Evolutionary conservation across 2,113 vertebrate genomes (phyloP), one percentile per base, ranked within the genome.

Genomic region (Globicephala melas): DNA sequence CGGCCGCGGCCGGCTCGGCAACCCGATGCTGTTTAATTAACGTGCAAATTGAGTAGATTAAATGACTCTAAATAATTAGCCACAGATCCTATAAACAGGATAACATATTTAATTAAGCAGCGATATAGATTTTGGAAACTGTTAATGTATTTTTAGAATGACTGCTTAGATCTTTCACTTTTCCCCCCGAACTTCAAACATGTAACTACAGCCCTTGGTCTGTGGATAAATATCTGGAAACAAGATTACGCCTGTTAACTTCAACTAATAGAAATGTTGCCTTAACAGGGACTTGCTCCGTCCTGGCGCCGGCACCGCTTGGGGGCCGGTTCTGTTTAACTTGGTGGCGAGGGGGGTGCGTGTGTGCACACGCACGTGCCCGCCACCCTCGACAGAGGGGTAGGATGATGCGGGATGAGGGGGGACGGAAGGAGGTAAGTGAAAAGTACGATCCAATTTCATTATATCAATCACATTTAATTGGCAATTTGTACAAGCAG

Each of bases 21-120:
- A 98, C 97, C 98, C 98, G 96, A 91, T 98, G 99, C 99, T 99
- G 99, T 99, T 99, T 99, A 99, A 99, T 99, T 99, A 99, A 99
- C 99, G 99, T 99, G 99, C 99, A 99, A 99, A 99, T 99, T 99
- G 99, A 99, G 99, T 99, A 99, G 99, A 99, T 99, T 99, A 99
- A 99, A 99, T 99, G 99, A 99, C 99, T 99, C 99, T 99, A 99
- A 99, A 99, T 99, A 99, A 99, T 99, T 99, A 99, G 99, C 99
- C 99, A 98, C 98, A 99, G 99, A 99, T 99, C 99, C 99, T 98
- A 99, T 99, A 99, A 99, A 99, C 99, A 99, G 99, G 99, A 99
- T 99, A 99, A 99, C 99, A 99, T 99, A 99, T 99, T 99, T 99
- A 99, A 99, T 99, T 99, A 99, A 99, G 98, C 98, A 95, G 98